Evolutionary conservation across 37 sponge, comb jelly and placozoan species (phyloP).

Genomic region (Beroe ovata): DNA sequence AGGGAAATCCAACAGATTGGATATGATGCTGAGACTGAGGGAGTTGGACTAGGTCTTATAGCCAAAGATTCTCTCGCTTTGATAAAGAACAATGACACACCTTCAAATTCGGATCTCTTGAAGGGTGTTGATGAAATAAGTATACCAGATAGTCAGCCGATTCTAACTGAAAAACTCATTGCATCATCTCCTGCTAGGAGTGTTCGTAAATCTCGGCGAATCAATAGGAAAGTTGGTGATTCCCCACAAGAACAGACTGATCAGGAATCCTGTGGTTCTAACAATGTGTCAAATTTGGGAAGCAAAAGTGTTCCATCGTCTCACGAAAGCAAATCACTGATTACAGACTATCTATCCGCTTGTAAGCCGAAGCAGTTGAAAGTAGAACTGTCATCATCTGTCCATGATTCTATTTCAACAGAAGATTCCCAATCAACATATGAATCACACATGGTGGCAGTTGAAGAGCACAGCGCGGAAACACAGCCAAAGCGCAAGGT

Average conservation of each 20-base stretch:
- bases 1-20: too few species aligned
- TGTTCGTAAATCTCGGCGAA: not conserved
- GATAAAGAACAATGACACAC: not conserved
- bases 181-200: not conserved
- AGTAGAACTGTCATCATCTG: not conserved
- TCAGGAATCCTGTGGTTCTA: too few species aligned
- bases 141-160: constrained; percentile 27
- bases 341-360: constrained; percentile 3
- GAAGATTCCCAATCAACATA: constrained; percentile 1
- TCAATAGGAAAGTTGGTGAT: not conserved
- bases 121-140: not conserved
- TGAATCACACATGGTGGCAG: too few species aligned
- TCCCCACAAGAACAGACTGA: not conserved
- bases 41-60: not conserved
- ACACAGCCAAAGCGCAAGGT: not conserved
- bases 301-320: not conserved
- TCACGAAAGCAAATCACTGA: constrained; percentile 3
- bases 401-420: not conserved
- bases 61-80: not conserved
- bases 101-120: not conserved
- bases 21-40: not conserved
- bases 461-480: too few species aligned
- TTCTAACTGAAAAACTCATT: not conserved
- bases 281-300: not conserved
- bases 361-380: not conserved